Base-by-base conservation (phyloP, 2,797 vertebrate species). In the Anisognathus igniventris region DNA sequence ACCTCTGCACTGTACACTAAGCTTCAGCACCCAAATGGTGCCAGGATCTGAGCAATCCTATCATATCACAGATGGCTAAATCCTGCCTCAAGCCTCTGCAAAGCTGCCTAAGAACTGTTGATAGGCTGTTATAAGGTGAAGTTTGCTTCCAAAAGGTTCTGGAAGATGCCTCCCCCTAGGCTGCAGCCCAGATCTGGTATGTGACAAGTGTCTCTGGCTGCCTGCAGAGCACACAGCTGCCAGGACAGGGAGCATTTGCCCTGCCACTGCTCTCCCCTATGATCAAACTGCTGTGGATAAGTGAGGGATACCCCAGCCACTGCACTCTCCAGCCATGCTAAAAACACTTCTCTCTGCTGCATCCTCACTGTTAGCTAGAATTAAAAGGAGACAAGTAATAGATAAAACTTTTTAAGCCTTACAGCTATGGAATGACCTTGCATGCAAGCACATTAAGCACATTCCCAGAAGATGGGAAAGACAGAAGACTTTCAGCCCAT, bases 151-250 rank as follows among this genome's bases (percentile, higher is more conserved):
- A 45, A 70, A 78, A 64, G 28, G 45, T 37, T 94, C 74, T 65
- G 23, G 53, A 65, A 87, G 28, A 14, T 75, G 47, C 16, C 23
- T 74, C 25, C n/a, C 28, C 33, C 30, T 6, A 14, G 39, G n/a
- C 39, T 65, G n/a, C 44, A 64, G 40, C 12, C 30, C 56, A 53
- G 48, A 66, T 14, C 45, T 62, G n/a, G 40, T 9, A 35, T 51
- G 9, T 12, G 16, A 53, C 40, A 82, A 64, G 19, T 9, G 11
- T 56, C 42, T 20, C 65, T 15, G 50, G n/a, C 62, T 76, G n/a
- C 60, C 87, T 80, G 82, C 57, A 83, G 82, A 77, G 65, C 19
- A 76, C 64, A 33, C 47, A 50, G 71, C 57, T 94, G 65, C 35
- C 42, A 48, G 72, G 51, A 7, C 22, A 37, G 65, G 4, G 19